Conservation (phyloP, 2,113 vertebrate species). For the Ciconia stormi region DNA sequence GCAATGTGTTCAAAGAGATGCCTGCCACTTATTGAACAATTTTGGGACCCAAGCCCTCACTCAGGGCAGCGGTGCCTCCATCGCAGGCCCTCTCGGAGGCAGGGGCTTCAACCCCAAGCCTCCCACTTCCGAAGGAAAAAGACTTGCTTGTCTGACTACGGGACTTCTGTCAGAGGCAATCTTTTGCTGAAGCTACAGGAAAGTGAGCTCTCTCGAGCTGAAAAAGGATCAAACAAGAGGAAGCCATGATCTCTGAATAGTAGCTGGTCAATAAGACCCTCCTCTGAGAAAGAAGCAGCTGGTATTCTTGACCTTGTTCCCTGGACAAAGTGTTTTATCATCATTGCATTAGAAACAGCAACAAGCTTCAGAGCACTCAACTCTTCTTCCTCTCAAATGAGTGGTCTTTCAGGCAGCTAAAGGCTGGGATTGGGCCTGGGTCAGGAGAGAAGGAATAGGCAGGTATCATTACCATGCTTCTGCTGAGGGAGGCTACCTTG, state of each 20-base stretch:
- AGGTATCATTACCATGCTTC: neutral
- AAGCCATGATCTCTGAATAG: neutral
- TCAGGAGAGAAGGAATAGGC: neutral
- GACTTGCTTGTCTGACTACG: neutral
- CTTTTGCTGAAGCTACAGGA: neutral
- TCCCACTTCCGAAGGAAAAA: neutral
- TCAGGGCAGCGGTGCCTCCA: neutral
- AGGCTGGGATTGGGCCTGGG: neutral
- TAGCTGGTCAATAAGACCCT: neutral
- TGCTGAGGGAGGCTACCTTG: neutral
- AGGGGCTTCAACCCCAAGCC: neutral
- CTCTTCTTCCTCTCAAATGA: neutral
- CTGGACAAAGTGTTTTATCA: neutral
- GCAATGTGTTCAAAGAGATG: neutral
- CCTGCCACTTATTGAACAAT: neutral
- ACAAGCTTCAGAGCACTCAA: neutral
- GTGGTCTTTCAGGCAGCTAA: neutral
- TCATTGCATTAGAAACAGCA: neutral
- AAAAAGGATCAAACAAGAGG: neutral
- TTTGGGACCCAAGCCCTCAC: neutral
- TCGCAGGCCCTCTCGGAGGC: neutral
- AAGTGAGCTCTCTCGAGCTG: neutral
- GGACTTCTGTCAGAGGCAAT: neutral
- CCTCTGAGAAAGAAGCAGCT: neutral
- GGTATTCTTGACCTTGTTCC: neutral